Evolutionary conservation across 1,140 invertebrate species (phyloP), one percentile per base, ranked within the genome.

Genomic region (Dendroctonus ponderosae): DNA sequence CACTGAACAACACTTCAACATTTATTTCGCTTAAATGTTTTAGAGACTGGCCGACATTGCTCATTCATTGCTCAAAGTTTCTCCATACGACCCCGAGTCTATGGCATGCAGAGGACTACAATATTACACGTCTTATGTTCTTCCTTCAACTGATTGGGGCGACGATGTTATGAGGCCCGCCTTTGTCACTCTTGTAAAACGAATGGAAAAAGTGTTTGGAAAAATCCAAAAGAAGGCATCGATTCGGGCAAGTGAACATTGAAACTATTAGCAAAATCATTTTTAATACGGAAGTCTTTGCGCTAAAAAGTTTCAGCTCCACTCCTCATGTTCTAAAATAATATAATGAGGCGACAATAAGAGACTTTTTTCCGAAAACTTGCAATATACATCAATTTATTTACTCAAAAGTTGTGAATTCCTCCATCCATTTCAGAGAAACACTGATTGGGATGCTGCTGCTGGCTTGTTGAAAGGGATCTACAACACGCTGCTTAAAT

Each of bases 181-280:
- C 0, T 81, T 99, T 0, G 94, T 93, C 39, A 91, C 93, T 68
- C 94, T 99, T 66, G 80, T 99, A 3, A 83, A 96, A 26, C 82
- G 97, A 68, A 83, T 99, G 2, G 97, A 99, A 77, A 97, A 99
- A 80, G 95, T 97, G 0, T 99, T 99, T 76, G 87, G 89, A 40
- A 99, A 99, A 81, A 97, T 99, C 68, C 93, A 94, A 46, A 99
- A 99, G 78, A 98, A 97, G 79, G 87, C 91, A 11, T 91, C 90
- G 8, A 93, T 96, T 60, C 80, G 92, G 69, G 88, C 90, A 80
- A 81, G 53, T 60, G 7, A 11, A 44, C 62, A 26, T 26, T 26
- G 1, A 26, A 26, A 26, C 26, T 26, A 3, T 26, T 26, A 26
- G 26, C 26, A 26, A 26, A 26, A 26, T 26, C 26, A 3, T 26